These are phyloP conservation scores for Apotomis betuletana DNA, from an alignment of 2,888 invertebrate species.

Conservation along the genomic window DNA sequence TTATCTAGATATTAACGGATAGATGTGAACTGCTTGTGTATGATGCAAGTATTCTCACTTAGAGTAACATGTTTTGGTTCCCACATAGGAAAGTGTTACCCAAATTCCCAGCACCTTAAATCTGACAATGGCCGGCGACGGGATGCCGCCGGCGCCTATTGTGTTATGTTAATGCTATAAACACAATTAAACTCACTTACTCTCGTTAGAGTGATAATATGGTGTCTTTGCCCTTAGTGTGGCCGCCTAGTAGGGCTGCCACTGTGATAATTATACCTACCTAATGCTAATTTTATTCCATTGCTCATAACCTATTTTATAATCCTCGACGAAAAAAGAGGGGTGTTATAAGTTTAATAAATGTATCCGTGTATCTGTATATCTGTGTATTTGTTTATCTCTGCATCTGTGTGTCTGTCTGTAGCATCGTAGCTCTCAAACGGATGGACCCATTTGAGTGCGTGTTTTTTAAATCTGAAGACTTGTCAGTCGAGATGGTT, in stretches of 20 bases:
- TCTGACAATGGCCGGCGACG: constrained; percentile 52
- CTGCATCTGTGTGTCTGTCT: too few species aligned
- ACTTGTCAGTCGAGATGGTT: too few species aligned
- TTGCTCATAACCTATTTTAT: too few species aligned
- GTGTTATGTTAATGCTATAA: constrained; percentile 75
- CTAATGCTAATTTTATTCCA: not conserved
- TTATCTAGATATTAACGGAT: too few species aligned
- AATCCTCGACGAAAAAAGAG: too few species aligned
- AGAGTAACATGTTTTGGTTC: not conserved
- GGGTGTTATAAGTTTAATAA: too few species aligned
- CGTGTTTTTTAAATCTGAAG: too few species aligned
- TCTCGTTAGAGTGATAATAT: constrained; percentile 77
- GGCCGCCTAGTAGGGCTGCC: constrained; percentile 31
- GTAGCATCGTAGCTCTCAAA: too few species aligned
- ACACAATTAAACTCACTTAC: constrained; percentile 81
- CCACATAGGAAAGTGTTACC: not conserved
- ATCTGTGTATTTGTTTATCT: too few species aligned
- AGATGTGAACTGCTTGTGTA: not conserved
- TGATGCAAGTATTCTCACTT: not conserved
- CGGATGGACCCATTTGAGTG: too few species aligned
- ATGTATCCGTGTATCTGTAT: too few species aligned
- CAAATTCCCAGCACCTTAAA: not conserved
- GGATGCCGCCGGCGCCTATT: constrained; percentile 55
- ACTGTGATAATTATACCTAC: not conserved
- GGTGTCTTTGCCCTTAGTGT: constrained; percentile 73